Percentiles rank a stretch among this genome's conserved stretches.
phyloP scores from a whole-genome alignment of 2,888 invertebrate species.

The Dione juno region DNA sequence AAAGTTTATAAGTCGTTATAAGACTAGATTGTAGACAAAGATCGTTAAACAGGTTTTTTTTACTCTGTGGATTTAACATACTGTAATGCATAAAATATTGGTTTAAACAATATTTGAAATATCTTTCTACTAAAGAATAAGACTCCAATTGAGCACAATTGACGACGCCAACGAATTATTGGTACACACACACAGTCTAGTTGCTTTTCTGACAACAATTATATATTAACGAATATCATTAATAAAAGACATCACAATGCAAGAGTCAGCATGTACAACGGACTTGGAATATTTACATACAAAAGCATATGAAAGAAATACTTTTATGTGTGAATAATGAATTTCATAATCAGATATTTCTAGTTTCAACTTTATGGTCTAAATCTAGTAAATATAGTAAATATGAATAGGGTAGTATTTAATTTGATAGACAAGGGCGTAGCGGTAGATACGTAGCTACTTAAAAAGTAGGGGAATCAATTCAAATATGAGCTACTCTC shows the following conservation, averaged over 20 bases:
- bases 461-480: neutral
- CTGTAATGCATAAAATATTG: too few species aligned
- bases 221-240: neutral
- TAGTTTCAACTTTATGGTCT: conserved; percentile 13
- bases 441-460: conserved; percentile 6
- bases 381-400: conserved; percentile 8
- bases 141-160: too few species aligned
- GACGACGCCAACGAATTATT: too few species aligned
- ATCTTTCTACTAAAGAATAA: too few species aligned
- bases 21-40: too few species aligned
- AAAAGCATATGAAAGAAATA: neutral
- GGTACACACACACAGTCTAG: too few species aligned
- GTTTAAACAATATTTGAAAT: too few species aligned
- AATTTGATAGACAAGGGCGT: neutral
- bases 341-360: conserved; percentile 17
- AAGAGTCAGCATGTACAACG: conserved; percentile 14
- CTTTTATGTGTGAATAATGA: conserved; percentile 6
- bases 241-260: conserved; percentile 9
- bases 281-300: conserved; percentile 8
- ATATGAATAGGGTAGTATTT: conserved; percentile 3
- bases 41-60: too few species aligned
- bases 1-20: too few species aligned
- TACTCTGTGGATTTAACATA: too few species aligned
- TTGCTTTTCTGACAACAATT: neutral
- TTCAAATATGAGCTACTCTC: neutral